phyloP scores from a whole-genome alignment of 2,888 invertebrate genomes.

The Ophioninae sp. region DNA sequence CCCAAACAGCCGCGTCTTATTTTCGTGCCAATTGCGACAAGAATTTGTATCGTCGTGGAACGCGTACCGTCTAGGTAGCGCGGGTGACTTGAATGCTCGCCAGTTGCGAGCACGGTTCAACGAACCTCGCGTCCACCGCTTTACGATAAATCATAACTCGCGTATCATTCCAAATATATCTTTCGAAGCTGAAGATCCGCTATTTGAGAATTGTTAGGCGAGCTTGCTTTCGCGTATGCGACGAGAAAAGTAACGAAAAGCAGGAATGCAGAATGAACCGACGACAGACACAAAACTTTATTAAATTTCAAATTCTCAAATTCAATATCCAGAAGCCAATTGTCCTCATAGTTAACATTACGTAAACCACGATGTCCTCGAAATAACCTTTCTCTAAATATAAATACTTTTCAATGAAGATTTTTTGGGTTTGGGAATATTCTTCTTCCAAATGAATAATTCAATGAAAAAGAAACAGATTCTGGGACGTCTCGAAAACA shows the following conservation, averaged over 20 bases:
- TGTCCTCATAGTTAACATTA: background rate
- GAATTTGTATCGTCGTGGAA: background rate
- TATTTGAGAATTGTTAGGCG: background rate
- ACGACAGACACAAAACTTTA: background rate
- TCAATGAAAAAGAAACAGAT: no score
- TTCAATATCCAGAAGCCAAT: background rate
- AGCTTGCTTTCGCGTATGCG: background rate
- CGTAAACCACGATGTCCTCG: background rate
- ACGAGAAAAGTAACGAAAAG: conserved; percentile 2
- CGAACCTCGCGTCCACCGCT: background rate
- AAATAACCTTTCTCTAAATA: background rate
- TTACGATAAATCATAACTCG: background rate
- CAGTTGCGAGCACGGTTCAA: conserved; percentile 6
- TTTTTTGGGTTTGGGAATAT: no score
- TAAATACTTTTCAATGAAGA: background rate
- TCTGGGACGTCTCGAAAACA: background rate
- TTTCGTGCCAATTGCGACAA: background rate
- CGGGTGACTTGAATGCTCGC: conserved; percentile 36
- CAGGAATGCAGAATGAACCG: background rate
- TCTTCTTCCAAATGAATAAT: no score
- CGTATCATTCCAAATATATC: background rate
- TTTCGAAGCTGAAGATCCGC: background rate
- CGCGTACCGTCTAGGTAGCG: background rate
- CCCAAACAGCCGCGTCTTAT: background rate
- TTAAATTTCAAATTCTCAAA: background rate